A percentile compares a stretch with the other conserved stretches of the same genome.
These are phyloP conservation scores for Caenorhabditis tropicalis DNA, from an alignment of 1,140 invertebrate species.

Conservation along the genomic window DNA sequence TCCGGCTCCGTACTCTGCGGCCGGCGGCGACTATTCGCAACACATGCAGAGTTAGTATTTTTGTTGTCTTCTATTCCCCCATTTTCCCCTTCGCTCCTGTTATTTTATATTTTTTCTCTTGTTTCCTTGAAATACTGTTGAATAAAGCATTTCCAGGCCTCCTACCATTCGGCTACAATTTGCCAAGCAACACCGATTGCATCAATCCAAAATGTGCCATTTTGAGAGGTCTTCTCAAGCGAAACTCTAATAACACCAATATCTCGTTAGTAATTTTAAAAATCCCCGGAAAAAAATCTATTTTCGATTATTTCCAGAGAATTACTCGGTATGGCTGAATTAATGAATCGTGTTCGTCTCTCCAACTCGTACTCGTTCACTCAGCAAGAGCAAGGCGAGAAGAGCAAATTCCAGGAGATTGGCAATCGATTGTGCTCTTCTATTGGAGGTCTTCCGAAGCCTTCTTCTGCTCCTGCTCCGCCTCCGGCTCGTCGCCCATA, in stretches of 20 bases:
- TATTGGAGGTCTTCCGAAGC: not conserved
- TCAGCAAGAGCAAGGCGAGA: not conserved
- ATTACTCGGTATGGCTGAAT: not conserved
- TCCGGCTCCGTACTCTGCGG: not conserved
- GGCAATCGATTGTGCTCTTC: slow-evolving; percentile 29
- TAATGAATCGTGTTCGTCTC: slow-evolving; percentile 7
- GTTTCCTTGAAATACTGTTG: not conserved
- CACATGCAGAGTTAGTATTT: slow-evolving; percentile 34
- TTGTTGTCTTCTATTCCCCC: not conserved
- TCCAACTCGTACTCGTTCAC: not conserved
- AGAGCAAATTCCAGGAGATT: not conserved
- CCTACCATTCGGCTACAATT: slow-evolving; percentile 7
- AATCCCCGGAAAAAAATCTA: no score
- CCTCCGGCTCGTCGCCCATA: not conserved
- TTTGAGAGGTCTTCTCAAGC: not conserved
- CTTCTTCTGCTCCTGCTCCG: not conserved
- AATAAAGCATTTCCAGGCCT: not conserved
- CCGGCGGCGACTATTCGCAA: slow-evolving; percentile 1
- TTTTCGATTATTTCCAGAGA: slow-evolving; percentile 4
- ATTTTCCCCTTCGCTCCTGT: not conserved
- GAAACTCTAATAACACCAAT: not conserved
- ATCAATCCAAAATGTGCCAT: slow-evolving; percentile 30
- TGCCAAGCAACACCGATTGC: not conserved
- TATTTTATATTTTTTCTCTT: not conserved
- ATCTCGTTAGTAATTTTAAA: not conserved